Conservation (phyloP, 2,113 vertebrate genomes). For the Scopus umbretta region DNA sequence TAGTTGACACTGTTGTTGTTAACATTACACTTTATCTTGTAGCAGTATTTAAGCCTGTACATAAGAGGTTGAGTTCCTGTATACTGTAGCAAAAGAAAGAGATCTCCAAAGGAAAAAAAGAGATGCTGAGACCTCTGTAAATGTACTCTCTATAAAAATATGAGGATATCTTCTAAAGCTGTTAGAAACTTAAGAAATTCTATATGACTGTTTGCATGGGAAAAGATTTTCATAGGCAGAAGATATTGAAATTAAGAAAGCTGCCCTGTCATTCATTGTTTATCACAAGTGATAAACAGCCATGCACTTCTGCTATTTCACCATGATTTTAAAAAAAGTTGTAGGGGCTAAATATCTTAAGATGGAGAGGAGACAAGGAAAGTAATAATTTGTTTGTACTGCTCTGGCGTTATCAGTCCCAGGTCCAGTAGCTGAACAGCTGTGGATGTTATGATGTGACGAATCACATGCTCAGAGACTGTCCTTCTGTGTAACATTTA, state of each 20-base stretch:
- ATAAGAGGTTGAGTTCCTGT: neutral
- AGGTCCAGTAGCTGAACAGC: neutral
- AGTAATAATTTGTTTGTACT: neutral
- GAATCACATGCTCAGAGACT: rapidly evolving
- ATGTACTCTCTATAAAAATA: neutral
- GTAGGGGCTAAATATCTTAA: neutral
- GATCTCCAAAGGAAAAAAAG: neutral
- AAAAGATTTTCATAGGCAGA: neutral
- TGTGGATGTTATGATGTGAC: neutral
- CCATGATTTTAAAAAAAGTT: neutral
- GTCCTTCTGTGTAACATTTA: neutral
- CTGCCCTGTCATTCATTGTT: neutral
- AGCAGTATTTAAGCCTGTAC: neutral
- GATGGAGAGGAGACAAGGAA: neutral
- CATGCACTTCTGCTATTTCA: neutral
- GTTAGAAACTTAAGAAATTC: neutral
- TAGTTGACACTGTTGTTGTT: neutral
- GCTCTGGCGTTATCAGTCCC: neutral
- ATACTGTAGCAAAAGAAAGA: neutral
- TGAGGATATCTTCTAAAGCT: neutral
- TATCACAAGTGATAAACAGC: neutral
- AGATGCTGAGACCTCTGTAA: neutral
- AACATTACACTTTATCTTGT: neutral
- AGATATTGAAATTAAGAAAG: neutral
- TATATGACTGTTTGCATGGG: neutral